Base-by-base conservation (phyloP, 1,140 invertebrate species). In the Ruditapes philippinarum region DNA sequence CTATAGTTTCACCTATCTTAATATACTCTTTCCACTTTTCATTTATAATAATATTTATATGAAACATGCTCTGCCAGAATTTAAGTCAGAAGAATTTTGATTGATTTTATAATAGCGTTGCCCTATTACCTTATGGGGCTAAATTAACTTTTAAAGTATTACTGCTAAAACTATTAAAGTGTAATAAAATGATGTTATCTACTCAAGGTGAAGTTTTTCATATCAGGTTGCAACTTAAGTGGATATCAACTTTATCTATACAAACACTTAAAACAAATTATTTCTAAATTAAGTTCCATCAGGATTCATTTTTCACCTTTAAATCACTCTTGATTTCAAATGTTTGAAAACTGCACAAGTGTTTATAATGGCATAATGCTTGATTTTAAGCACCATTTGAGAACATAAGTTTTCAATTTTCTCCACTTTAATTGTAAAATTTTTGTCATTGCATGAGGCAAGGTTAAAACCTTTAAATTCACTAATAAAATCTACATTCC, bases 241-340 rank as follows among this genome's bases (percentile, higher is more conserved):
- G 25, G 57, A 28, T 28, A n/a, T 62, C n/a, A 5, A 62, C 25
- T 28, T 14, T 28, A 28, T 62, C 57, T n/a, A 62, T 28, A 62
- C 57, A 62, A 62, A 25, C 25, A 28, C 57, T 62, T 62, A 14
- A 62, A 62, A 62, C 57, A 62, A 28, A 62, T 62, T 62, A 62
- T n/a, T 62, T 19, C 28, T 62, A 62, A n/a, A 28, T 62, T 62
- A 28, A 62, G 22, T 62, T 11, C 57, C 57, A 62, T 28, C 25
- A 28, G 28, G 28, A 25, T 62, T 62, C 57, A 28, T n/a, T 28
- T 19, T 25, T 28, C 25, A 62, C 9, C 28, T 62, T 14, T 14
- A 28, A 62, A n/a, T 28, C 4, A 25, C 25, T 28, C 57, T 62
- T 28, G n/a, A 62, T 5, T 62, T 62, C 11, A 28, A 62, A 28